Evolutionary conservation across 2,113 vertebrate species (phyloP).

Genomic region (Marcusenius ussheri): DNA sequence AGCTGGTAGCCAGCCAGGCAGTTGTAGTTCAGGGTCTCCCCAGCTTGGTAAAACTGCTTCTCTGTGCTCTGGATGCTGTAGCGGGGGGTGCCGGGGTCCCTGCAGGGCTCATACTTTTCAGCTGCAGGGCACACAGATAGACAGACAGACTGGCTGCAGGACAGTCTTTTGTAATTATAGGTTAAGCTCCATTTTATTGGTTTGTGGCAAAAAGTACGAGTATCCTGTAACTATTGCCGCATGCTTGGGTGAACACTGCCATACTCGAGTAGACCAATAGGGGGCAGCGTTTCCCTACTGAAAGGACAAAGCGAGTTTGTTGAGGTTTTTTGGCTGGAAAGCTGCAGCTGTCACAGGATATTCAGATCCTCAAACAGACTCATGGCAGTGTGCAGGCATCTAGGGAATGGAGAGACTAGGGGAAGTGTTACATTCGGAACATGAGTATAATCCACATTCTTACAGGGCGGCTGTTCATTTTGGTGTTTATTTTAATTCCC

Average conservation of each 20-base stretch:
- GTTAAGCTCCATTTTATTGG: not conserved
- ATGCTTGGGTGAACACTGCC: not conserved
- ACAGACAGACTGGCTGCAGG: not conserved
- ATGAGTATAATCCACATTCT: not conserved
- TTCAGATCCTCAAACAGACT: not conserved
- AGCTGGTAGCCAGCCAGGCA: constrained; percentile 75
- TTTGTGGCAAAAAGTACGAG: not conserved
- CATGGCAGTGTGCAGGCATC: not conserved
- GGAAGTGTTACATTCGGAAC: not conserved
- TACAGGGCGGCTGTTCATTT: not conserved
- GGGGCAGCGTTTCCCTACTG: not conserved
- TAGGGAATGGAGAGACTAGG: not conserved
- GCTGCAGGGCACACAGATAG: constrained; percentile 50
- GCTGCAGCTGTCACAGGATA: not conserved
- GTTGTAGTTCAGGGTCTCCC: constrained; percentile 77
- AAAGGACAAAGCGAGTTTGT: not conserved
- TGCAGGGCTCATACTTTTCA: constrained; percentile 85
- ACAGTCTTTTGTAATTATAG: not conserved
- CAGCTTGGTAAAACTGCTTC: constrained; percentile 77
- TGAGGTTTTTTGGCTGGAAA: not conserved
- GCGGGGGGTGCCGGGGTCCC: constrained; percentile 75
- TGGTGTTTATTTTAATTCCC: not conserved
- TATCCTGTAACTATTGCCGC: not conserved
- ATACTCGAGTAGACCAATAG: not conserved
- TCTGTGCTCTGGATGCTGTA: constrained; percentile 77